phyloP scores from a whole-genome alignment of 1,140 invertebrate species.

The Drosophila burlai region DNA sequence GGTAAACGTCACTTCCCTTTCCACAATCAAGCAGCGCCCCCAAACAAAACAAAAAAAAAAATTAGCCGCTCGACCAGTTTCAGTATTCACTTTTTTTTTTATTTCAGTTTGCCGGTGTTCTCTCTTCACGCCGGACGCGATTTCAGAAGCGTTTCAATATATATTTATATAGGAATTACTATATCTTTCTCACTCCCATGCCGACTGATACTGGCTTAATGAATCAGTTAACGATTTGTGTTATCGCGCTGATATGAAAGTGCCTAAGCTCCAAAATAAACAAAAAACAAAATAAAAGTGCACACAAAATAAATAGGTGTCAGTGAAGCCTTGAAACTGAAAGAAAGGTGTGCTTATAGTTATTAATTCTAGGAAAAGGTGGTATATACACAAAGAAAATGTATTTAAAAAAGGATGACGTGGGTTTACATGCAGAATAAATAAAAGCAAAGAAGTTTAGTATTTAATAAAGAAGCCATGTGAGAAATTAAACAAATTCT shows the following conservation, averaged over 20 bases:
- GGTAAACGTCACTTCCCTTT: constrained; percentile 57
- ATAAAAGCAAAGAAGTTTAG: not conserved
- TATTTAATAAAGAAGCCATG: not conserved
- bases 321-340: constrained; percentile 2
- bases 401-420: not conserved
- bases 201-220: constrained; percentile 48
- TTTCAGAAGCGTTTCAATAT: constrained; percentile 47
- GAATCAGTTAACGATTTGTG: constrained; percentile 38
- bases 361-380: not conserved
- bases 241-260: constrained; percentile 32
- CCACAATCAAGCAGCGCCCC: constrained; percentile 42
- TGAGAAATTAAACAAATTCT: not conserved
- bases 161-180: not conserved
- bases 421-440: not conserved
- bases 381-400: not conserved
- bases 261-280: constrained; percentile 29
- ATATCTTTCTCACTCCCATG: not conserved
- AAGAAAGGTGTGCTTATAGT: constrained; percentile 2
- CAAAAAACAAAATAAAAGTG: constrained; percentile 9
- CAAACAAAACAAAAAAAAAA: constrained; percentile 19
- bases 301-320: constrained; percentile 13
- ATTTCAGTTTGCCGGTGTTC: constrained; percentile 71
- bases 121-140: constrained; percentile 64
- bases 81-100: constrained; percentile 18
- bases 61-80: constrained; percentile 45